Evolutionary conservation across 1,140 invertebrate genomes (phyloP), one percentile per base, ranked within the genome.

Genomic region (Atta cephalotes): DNA sequence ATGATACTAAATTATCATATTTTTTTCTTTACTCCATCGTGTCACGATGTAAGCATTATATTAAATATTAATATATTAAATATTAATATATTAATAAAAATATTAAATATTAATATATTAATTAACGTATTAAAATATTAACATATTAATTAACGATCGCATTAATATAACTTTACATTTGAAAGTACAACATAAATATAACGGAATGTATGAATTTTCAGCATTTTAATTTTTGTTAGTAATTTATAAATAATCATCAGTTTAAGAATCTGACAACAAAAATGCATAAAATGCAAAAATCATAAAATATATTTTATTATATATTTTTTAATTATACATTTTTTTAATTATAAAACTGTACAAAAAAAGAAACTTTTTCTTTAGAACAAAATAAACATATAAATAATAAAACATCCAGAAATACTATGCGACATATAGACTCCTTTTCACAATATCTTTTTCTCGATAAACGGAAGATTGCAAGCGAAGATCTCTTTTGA

Each of bases 401-500:
- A 12, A 31, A 74, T 35, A 60, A 60, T n/a, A 10, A 81, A 28
- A 74, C 31, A 18, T 39, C 14, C n/a, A 49, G 12, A 60, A 21
- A 14, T 49, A 25, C 16, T 53, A n/a, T 49, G 3, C 16, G 51
- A 62, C 12, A 49, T 21, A 25, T 1, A 4, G 62, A 21, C 39
- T 62, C 49, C 14, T 56, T 25, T 60, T 62, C 7, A 25, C 71
- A 60, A 72, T 62, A 62, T 62, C 12, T 25, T 51, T 76, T 62
- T 35, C 16, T 35, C 12, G n/a, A 82, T 39, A 16, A 70, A 28
- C 10, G 51, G 9, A 76, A 74, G n/a, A 72, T n/a, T 60, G 25
- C 21, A 60, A 71, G 35, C 35, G 35, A 45, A 76, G 6, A 84
- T 76, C n/a, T 62, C 21, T 51, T 28, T 62, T 45, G n/a, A 62